Conservation (phyloP, 2,888 invertebrate species). For the Chrysodeixis includens region DNA sequence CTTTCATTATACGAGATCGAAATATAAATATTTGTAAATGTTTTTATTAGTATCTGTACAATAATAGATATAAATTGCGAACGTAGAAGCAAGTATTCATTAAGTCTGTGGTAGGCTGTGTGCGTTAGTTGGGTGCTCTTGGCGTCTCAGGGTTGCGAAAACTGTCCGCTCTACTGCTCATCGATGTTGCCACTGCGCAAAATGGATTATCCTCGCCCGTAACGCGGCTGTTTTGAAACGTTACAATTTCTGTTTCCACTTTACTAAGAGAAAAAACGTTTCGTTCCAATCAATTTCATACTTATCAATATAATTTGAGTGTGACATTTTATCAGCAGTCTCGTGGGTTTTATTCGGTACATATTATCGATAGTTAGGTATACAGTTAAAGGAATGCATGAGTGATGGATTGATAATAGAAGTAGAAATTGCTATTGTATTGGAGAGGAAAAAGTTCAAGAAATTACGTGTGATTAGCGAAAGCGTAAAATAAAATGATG, state of each 20-base stretch:
- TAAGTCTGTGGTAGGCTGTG: constrained; percentile 19
- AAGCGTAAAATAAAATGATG: constrained; percentile 44
- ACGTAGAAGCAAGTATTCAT: background rate
- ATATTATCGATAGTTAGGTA: constrained; percentile 6
- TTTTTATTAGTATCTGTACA: background rate
- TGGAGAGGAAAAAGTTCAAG: background rate
- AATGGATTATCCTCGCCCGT: constrained; percentile 75
- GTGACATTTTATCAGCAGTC: constrained; percentile 28
- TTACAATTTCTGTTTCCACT: constrained; percentile 48
- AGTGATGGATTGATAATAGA: background rate
- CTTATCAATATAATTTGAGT: constrained; percentile 27
- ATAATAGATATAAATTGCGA: background rate
- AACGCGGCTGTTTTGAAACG: constrained; percentile 65
- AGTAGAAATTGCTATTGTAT: constrained; percentile 7
- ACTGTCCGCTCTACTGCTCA: constrained; percentile 79
- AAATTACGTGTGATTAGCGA: constrained; percentile 32
- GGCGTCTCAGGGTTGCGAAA: constrained; percentile 75
- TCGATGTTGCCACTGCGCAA: constrained; percentile 74
- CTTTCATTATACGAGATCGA: background rate
- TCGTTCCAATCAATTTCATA: constrained; percentile 40
- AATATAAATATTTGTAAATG: background rate
- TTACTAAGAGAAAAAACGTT: constrained; percentile 24
- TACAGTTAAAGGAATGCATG: background rate
- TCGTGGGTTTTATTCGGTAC: constrained; percentile 16
- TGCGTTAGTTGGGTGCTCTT: constrained; percentile 59